phyloP scores from a whole-genome alignment of 1,140 invertebrate species.

The Hyles euphorbiae region DNA sequence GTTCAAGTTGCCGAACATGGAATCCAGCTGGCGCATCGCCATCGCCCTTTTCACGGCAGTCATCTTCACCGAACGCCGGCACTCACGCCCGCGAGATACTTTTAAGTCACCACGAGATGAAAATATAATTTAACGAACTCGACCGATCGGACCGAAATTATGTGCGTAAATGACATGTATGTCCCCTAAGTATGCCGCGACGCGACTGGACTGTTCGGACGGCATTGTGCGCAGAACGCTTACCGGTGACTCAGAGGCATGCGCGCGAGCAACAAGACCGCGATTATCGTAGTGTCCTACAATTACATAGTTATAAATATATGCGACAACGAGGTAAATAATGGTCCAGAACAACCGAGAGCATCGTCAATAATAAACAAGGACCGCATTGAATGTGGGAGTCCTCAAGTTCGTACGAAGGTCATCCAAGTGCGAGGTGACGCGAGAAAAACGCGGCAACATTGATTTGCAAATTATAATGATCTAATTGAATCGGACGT shows the following conservation, averaged over 20 bases:
- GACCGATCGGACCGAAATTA: conserved; percentile 29
- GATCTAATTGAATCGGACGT: conserved; percentile 12
- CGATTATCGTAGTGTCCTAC: conserved; percentile 59
- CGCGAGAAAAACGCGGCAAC: conserved; percentile 13
- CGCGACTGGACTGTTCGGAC: conserved; percentile 63
- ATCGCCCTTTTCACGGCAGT: conserved; percentile 77
- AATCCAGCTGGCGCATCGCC: conserved; percentile 82
- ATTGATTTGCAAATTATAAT: conserved; percentile 13
- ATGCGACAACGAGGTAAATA: conserved; percentile 64
- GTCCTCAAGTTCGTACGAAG: conserved; percentile 48
- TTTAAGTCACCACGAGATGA: conserved; percentile 42
- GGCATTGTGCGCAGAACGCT: conserved; percentile 62
- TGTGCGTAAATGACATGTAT: conserved; percentile 54
- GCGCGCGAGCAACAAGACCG: conserved; percentile 58
- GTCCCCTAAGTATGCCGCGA: conserved; percentile 65
- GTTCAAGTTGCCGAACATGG: conserved; percentile 81
- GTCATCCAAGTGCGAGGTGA: background rate
- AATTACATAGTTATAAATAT: conserved; percentile 59
- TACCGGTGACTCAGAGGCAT: conserved; percentile 61
- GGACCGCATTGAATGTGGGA: conserved; percentile 37
- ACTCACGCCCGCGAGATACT: conserved; percentile 16
- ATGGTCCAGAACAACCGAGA: conserved; percentile 39
- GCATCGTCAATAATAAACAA: conserved; percentile 54
- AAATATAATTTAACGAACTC: conserved; percentile 19
- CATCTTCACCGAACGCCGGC: conserved; percentile 43